Base-by-base conservation (phyloP, 1,140 invertebrate species). In the Hermatobates lingyangjiaoensis region DNA sequence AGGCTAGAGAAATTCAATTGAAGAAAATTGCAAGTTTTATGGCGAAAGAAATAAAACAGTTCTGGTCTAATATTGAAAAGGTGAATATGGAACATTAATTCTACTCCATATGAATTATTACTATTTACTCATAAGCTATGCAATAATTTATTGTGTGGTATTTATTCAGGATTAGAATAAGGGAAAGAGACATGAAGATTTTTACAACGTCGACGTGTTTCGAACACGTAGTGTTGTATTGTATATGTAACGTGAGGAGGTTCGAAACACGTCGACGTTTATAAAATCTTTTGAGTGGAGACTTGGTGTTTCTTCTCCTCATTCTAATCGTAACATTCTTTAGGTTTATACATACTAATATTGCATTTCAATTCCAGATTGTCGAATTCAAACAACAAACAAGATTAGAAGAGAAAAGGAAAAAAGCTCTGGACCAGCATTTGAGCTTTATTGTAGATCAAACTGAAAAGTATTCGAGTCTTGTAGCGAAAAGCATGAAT, bases 361-460 rank as follows among this genome's bases (percentile, higher is more conserved):
- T n/a, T n/a, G n/a, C n/a, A n/a, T n/a, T n/a, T n/a, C n/a, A n/a
- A n/a, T n/a, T n/a, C n/a, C n/a, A n/a, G n/a, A n/a, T n/a, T n/a
- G 90, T 96, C 28, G 90, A 97, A 66, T 94, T 83, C 64, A 95
- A 95, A 64, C 86, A 94, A 57, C 82, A 90, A 62, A 85, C 83
- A 23, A 78, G 86, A 57, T 71, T 96, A 23, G 92, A 97, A 65
- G 89, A 93, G 61, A 93, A 94, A 61, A 75, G 89, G 49, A 95
- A 97, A 63, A 85, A 93, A 61, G 91, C 91, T 0, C 71, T 98
- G 39, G 94, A 98, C 72, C 81, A 96, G 57, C 94, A 98, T 67
- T 73, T 99, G 21, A 95, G 90, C 66, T 97, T 96, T 63, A 95
- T 99, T 62, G 92, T 99, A 42, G 92, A 94, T 69, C 90, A 96